Base-by-base conservation (phyloP, 2,797 vertebrate species). In the Oryzias dopingdopingensis region DNA sequence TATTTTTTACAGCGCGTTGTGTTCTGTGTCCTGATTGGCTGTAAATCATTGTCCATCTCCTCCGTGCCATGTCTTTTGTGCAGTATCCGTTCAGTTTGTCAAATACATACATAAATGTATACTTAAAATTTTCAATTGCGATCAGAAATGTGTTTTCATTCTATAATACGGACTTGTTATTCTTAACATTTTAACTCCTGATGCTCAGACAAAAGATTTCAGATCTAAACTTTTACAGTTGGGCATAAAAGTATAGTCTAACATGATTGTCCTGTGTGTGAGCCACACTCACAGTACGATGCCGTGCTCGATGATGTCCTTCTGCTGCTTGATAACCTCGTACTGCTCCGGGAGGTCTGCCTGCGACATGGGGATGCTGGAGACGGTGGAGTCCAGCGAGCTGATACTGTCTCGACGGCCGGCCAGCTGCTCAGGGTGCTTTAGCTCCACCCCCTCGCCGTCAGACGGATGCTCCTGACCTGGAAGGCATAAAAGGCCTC, bases 281-380 rank as follows among this genome's bases (percentile, higher is more conserved):
- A 1, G 7, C 4, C 4, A 2, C 42, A 59, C 96, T 88, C 89
- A 99, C 97, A 99, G 91, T 90, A 99, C 97, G 63, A 99, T 99
- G 79, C 97, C 97, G 89, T 99, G 97, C 86, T 99, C 97, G 75
- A 99, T 99, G 86, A 99, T 99, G 91, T 99, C 97, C 84, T 99
- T 99, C 78, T 99, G 97, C 82, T 99, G 97, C 75, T 99, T 99
- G 80, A 99, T 93, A 84, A 99, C 97, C 79, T 99, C 97, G 76
- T 98, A 99, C 80, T 99, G 97, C 87, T 99, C 97, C 1, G 97
- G 97, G 86, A 98, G 99, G 90, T 99, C 97, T 5, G 96, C 97
- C 58, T 97, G 97, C 52, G 97, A 99, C 95, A 97, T 98, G 91
- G 99, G 97, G 1, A 97, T 99, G 86, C 97, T 99, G 75, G 97